A percentile compares a stretch with the other conserved stretches of the same genome.
phyloP scores from a whole-genome alignment of 2,888 invertebrate species.

The Alsophila aescularia region DNA sequence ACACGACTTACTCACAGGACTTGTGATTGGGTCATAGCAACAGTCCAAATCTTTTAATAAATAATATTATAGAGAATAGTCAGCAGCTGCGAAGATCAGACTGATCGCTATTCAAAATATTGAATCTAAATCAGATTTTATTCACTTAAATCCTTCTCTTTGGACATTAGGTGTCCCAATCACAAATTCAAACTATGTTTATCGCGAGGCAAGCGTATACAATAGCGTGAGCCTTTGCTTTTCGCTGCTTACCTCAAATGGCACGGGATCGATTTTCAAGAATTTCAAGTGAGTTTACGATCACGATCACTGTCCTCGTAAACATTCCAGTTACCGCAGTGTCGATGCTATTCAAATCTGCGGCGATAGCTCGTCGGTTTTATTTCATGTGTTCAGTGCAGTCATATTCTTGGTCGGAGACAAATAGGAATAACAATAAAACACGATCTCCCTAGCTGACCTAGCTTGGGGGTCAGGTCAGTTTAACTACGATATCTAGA shows the following conservation, averaged over 20 bases:
- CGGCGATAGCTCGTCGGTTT: slow-evolving; percentile 19
- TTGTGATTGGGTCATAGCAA: too few relatives aligned
- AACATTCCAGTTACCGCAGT: slow-evolving; percentile 50
- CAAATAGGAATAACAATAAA: slow-evolving; percentile 3
- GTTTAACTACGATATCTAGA: too few relatives aligned
- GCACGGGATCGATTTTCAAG: slow-evolving; percentile 60
- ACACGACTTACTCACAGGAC: too few relatives aligned
- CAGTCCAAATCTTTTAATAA: too few relatives aligned
- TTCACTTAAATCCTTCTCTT: too few relatives aligned
- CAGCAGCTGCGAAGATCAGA: too few relatives aligned
- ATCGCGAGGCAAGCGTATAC: slow-evolving; percentile 31
- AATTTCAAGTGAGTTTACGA: slow-evolving; percentile 58
- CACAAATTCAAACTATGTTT: neutral
- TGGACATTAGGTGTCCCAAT: too few relatives aligned
- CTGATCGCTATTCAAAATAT: too few relatives aligned
- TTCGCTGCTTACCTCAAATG: slow-evolving; percentile 52
- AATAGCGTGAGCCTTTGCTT: slow-evolving; percentile 54
- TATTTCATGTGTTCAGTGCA: slow-evolving; percentile 9
- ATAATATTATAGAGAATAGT: too few relatives aligned
- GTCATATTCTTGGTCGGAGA: slow-evolving; percentile 8
- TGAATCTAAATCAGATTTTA: too few relatives aligned
- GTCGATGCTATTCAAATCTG: slow-evolving; percentile 40
- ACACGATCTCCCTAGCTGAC: too few relatives aligned
- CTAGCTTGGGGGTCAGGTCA: too few relatives aligned
- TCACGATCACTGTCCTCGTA: slow-evolving; percentile 57